Evolutionary conservation across 2,113 vertebrate species (phyloP).

Genomic region (Cyprichromis sp.): DNA sequence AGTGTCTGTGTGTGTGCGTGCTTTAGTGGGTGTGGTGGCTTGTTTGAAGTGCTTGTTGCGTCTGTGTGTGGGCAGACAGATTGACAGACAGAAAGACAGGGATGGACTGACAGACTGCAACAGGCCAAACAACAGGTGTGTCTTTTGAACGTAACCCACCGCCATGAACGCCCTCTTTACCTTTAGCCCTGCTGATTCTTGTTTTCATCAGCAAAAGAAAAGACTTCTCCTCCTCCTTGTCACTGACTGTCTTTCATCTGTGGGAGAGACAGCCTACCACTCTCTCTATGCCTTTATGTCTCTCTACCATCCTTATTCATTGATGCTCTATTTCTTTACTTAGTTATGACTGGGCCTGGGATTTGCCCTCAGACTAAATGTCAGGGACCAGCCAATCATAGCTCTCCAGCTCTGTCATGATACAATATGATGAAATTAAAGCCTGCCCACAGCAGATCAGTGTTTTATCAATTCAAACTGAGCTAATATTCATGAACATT

Average conservation of each 20-base stretch:
- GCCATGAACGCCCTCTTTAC: slow-evolving; percentile 60
- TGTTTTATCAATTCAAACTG: not conserved
- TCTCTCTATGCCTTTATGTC: slow-evolving; percentile 49
- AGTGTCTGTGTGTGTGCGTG: not conserved
- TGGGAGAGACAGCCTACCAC: slow-evolving; percentile 48
- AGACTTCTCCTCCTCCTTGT: slow-evolving; percentile 63
- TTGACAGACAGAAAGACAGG: slow-evolving; percentile 48
- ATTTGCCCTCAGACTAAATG: not conserved
- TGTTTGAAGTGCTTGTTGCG: slow-evolving; percentile 72
- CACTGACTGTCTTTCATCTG: slow-evolving; percentile 65
- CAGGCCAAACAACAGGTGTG: slow-evolving; percentile 75
- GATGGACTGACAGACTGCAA: slow-evolving; percentile 34
- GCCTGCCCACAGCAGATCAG: not conserved
- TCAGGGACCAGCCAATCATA: not conserved
- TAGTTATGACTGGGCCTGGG: slow-evolving; percentile 18
- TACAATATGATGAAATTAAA: not conserved
- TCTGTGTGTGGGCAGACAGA: slow-evolving; percentile 63
- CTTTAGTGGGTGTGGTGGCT: slow-evolving; percentile 55
- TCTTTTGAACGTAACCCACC: slow-evolving; percentile 66
- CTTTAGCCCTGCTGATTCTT: slow-evolving; percentile 69
- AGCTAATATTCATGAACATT: not conserved
- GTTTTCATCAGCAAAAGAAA: slow-evolving; percentile 73
- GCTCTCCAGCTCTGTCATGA: not conserved
- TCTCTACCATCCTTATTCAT: slow-evolving; percentile 50
- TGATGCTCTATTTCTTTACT: slow-evolving; percentile 37